Evolutionary conservation across 2,888 invertebrate species (phyloP), one percentile per base, ranked within the genome.

Genomic region (Drosophila putrida): DNA sequence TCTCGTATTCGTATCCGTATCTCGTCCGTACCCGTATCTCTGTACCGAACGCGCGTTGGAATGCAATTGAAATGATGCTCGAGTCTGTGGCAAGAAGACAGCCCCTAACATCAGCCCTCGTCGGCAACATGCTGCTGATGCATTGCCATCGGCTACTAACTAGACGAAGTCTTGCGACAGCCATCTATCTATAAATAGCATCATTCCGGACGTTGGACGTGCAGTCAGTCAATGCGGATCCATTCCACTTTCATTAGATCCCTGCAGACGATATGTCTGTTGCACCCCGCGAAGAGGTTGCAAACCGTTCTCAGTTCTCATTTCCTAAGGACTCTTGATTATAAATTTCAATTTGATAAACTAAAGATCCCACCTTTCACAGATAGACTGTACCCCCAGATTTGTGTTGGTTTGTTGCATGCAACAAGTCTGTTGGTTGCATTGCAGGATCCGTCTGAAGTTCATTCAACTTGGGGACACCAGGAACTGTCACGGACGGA

Each of bases 41-140:
- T 53, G 55, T 67, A 76, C 81, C 85, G 85, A 77, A 77, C 82
- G 82, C 79, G 83, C 75, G 77, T 80, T 90, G 88, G 90, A 89
- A 89, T 89, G 88, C 90, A 89, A 89, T 89, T 86, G 89, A 86
- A 80, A 69, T 55, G 73, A 36, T 61, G 58, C 70, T 59, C 78
- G 70, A 59, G 49, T 55, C 65, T 64, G 60, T 20, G 55, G 25
- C 47, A 58, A 68, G 47, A 66, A 66, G 59, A 55, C 77, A 85
- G 82, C 62, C 80, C 78, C 76, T 69, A 75, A 60, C 53, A 58
- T 47, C 83, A 71, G 71, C 70, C 67, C 78, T 78, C 73, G 55
- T 71, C 74, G 51, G 63, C 46, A 70, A 62, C 65, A 71, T 66
- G 76, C 68, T 68, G 58, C 58, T 66, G 76, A 70, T 68, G 58